These are phyloP conservation scores for Toxostoma redivivum DNA, from an alignment of 2,113 vertebrate species.

Conservation along the genomic window DNA sequence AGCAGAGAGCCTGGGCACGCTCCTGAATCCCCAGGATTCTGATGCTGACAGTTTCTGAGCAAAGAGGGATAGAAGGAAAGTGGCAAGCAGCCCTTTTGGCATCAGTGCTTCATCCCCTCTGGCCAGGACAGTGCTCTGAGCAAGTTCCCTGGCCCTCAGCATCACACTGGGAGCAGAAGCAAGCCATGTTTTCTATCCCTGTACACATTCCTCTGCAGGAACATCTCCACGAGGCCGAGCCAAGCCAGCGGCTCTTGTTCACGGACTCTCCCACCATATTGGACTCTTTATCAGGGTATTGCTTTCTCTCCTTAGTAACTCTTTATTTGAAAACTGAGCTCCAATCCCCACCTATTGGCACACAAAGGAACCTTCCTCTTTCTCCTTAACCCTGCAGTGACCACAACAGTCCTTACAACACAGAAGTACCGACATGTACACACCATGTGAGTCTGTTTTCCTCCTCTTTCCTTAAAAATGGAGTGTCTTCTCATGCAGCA, in stretches of 20 bases:
- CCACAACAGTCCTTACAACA: not conserved
- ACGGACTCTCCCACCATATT: conserved; percentile 10
- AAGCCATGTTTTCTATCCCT: not conserved
- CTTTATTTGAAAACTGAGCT: conserved; percentile 50
- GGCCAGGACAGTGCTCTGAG: not conserved
- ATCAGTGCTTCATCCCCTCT: not conserved
- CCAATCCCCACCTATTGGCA: conserved; percentile 41
- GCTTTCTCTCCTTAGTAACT: not conserved
- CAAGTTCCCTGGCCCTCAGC: fast-evolving
- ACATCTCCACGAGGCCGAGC: not conserved
- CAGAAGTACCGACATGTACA: fast-evolving
- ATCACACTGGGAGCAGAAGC: not conserved
- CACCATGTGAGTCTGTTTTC: not conserved
- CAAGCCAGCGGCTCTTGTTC: not conserved
- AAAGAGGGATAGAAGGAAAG: not conserved
- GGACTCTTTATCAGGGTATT: not conserved
- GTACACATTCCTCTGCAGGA: not conserved
- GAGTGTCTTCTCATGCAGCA: not conserved
- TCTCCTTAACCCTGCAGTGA: conserved; percentile 34
- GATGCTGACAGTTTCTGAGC: not conserved
- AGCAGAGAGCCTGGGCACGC: not conserved
- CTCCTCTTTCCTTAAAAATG: not conserved
- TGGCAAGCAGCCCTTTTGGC: not conserved
- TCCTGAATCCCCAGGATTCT: not conserved
- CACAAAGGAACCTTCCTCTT: conserved; percentile 35